Evolutionary conservation across 2,888 invertebrate species (phyloP), one percentile per base, ranked within the genome.

Genomic region (Ariolimax columbianus): DNA sequence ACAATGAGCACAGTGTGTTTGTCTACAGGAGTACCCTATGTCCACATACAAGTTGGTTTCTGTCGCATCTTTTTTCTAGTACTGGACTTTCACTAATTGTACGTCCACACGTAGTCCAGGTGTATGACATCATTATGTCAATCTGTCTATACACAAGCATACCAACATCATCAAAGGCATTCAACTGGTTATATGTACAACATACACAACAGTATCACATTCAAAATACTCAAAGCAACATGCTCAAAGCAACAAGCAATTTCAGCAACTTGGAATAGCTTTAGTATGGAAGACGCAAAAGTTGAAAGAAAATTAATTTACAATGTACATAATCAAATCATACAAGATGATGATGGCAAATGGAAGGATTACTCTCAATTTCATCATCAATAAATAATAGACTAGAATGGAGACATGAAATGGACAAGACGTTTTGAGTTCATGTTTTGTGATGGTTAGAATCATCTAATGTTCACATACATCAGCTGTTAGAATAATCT

Each of bases 201-300:
- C 73, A 43, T 14, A 73, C 43, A 17, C 72, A 73, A 73, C 43
- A 43, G 43, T 23, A 38, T 23, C 19, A 6, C 4, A 70, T 38
- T 55, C 23, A 72, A 40, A 38, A 6, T 3, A 70, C 38, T 55
- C 23, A 72, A 40, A 40, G 0, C n/a, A 43, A 73, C n/a, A 33
- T 75, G 33, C 51, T 36, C 6, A 33, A 47, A 51, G 33, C 72
- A 72, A 72, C 72, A 72, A 40, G 40, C 72, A 75, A 9, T 33
- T 30, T 75, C 75, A 75, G 75, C 75, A 75, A 47, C 33, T 75
- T 75, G 75, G 75, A 75, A 75, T 75, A 75, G 51, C 43, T 75
- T 75, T 75, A 75, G 75, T 75, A 51, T 75, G 75, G 75, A 75
- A 75, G 75, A 75, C 75, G 43, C 47, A 75, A 36, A 33, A 75